These are phyloP conservation scores for Corythornis madagascariensis DNA, from an alignment of 2,113 vertebrate species.

Conservation along the genomic window DNA sequence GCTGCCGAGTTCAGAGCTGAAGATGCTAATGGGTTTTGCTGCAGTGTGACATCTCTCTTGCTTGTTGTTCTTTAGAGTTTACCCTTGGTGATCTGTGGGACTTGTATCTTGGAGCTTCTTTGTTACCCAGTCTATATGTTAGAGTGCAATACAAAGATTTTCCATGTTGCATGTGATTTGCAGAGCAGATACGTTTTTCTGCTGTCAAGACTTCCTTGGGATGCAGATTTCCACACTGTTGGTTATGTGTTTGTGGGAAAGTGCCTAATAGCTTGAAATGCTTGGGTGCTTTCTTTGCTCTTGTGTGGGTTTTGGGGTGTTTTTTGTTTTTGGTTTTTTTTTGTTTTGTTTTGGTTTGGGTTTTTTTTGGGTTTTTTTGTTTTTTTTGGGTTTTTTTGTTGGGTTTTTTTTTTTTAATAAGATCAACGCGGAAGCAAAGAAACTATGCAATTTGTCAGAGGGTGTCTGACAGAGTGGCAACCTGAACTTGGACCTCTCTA, in stretches of 20 bases:
- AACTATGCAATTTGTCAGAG: not conserved
- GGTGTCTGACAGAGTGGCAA: not conserved
- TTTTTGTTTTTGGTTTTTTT: too few relatives aligned
- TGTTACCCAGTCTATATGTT: not conserved
- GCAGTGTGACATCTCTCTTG: not conserved
- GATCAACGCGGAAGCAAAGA: not conserved
- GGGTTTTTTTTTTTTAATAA: not conserved
- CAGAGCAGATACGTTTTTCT: not conserved
- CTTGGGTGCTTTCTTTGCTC: not conserved
- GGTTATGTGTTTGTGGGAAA: not conserved
- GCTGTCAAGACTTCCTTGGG: not conserved
- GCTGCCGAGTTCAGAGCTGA: not conserved
- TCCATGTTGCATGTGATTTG: not conserved
- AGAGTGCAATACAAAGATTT: not conserved
- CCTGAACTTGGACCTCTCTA: slow-evolving; percentile 26
- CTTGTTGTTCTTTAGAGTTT: not conserved
- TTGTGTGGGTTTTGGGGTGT: too few relatives aligned
- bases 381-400: too few relatives aligned
- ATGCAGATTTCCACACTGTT: not conserved
- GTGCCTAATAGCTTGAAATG: not conserved
- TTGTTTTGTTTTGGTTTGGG: too few relatives aligned
- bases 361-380: too few relatives aligned
- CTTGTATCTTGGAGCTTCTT: not conserved
- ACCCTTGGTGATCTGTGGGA: not conserved
- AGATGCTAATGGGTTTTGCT: not conserved